Conservation (phyloP, 2,888 invertebrate genomes). For the Apodemia zela region DNA sequence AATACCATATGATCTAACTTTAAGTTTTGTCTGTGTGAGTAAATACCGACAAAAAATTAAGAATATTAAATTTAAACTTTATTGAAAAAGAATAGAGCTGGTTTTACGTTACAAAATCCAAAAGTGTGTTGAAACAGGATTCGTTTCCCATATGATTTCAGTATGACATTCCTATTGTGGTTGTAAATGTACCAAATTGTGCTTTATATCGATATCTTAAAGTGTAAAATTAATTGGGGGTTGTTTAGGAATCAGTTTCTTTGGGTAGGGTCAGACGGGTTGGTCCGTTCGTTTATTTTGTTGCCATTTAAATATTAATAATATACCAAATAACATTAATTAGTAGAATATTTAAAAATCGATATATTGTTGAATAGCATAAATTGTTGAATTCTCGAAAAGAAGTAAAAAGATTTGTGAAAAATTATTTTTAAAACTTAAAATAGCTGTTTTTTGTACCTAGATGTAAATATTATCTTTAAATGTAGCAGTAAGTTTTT, state of each 20-base stretch:
- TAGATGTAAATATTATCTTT: no score
- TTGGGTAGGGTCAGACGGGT: constrained; percentile 53
- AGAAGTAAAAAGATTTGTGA: no score
- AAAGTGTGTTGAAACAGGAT: constrained; percentile 58
- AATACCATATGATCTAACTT: constrained; percentile 63
- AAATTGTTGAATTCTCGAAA: no score
- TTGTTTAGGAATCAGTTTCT: constrained; percentile 46
- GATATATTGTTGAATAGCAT: no score
- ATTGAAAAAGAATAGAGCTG: fast-evolving
- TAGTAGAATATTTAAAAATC: background rate
- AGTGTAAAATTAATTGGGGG: constrained; percentile 35
- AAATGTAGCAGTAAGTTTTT: no score
- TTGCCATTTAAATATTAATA: constrained; percentile 40
- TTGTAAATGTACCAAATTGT: constrained; percentile 20
- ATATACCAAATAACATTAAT: constrained; percentile 33
- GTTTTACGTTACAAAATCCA: constrained; percentile 29
- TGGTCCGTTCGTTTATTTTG: constrained; percentile 37
- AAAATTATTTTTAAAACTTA: no score
- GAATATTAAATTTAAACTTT: constrained; percentile 30
- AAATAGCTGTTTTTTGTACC: no score
- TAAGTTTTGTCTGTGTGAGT: constrained; percentile 49
- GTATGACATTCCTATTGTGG: constrained; percentile 62
- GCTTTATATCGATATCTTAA: constrained; percentile 22
- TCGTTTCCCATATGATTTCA: constrained; percentile 73
- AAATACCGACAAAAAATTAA: constrained; percentile 38